Evolutionary conservation across 2,797 vertebrate genomes (phyloP), one percentile per base, ranked within the genome.

Genomic region (Hirundo rustica): DNA sequence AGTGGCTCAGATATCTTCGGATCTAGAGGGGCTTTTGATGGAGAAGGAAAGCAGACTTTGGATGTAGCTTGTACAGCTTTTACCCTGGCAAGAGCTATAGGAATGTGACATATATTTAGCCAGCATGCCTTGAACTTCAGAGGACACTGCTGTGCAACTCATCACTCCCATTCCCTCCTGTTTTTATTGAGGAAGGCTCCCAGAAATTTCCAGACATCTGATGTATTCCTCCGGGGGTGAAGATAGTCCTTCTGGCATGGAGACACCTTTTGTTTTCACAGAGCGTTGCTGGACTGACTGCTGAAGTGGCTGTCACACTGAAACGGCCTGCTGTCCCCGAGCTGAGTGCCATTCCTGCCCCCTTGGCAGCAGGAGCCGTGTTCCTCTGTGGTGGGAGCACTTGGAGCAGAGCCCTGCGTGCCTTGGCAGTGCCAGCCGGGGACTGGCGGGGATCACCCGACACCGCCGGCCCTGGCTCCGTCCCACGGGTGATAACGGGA

Each of bases 381-480:
- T 58, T 91, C 48, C 65, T 89, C 53, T n/a, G 83, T 1, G 7
- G 44, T 86, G 83, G 76, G 45, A 87, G 75, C 38, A 0, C 16
- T 78, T 4, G 22, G 81, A 97, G 94, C 6, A 61, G 62, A 97
- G 96, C 90, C 95, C 94, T 23, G 20, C 29, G 4, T 78, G 90
- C 94, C 70, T 80, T 91, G 96, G 96, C 96, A 85, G 77, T 21
- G 21, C 88, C 90, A 81, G 40, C 77, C 10, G 50, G 71, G 88
- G 66, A 74, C 87, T 98, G 97, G 97, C 54, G 58, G 96, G 71
- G 53, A 93, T 98, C 97, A 97, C 58, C 96, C 95, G 32, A 72
- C 97, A 60, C 97, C 2, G 5, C 93, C 79, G 6, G 92, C 85
- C 79, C 94, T 81, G 9, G 3, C 87, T 65, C 84, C 50, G 3